Base-by-base conservation (phyloP, 2,888 invertebrate species). In the Fabriciana adippe region DNA sequence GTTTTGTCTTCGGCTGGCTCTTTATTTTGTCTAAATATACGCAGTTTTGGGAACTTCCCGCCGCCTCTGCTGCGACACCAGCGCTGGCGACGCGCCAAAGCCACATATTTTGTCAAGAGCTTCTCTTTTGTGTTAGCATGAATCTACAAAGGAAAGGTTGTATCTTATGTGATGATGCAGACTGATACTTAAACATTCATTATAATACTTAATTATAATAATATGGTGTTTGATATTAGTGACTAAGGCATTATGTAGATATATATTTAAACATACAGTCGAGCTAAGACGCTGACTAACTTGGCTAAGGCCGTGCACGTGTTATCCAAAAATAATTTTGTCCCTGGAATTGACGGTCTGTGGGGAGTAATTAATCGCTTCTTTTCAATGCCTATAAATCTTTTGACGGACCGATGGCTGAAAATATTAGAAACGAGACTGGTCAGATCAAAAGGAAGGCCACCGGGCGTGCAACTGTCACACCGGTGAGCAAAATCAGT, bases 21-120 rank as follows among this genome's bases (percentile, higher is more conserved):
- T 92, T 92, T 92, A 92, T 92, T 92, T 92, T 92, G 90, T 92
- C 92, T 92, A 92, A 92, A 92, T 92, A 92, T 92, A 92, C 92
- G 90, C 89, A 91, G 92, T 92, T 92, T 92, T 91, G 92, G 92
- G 92, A 92, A 89, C 92, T 87, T 88, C 66, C 66, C 89, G 89
- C 82, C 86, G 85, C 82, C 84, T 86, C 84, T 80, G 85, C 87
- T 86, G 87, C 90, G 90, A 89, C 91, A 89, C 80, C 85, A 81
- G 77, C 74, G 75, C 81, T 92, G 92, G 91, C 90, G 74, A n/a
- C 51, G 50, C 72, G 89, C 91, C 92, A 92, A 81, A 74, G 77
- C 81, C 83, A 85, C 85, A 83, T 87, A 87, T 86, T 86, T 87
- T 85, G 83, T 85, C 80, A 79, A 81, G 76, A 79, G 79, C 81